Percentiles rank a stretch among this genome's conserved stretches.
Evolutionary conservation across 2,888 invertebrate genomes (phyloP).

Genomic region (Drosophila siamana): DNA sequence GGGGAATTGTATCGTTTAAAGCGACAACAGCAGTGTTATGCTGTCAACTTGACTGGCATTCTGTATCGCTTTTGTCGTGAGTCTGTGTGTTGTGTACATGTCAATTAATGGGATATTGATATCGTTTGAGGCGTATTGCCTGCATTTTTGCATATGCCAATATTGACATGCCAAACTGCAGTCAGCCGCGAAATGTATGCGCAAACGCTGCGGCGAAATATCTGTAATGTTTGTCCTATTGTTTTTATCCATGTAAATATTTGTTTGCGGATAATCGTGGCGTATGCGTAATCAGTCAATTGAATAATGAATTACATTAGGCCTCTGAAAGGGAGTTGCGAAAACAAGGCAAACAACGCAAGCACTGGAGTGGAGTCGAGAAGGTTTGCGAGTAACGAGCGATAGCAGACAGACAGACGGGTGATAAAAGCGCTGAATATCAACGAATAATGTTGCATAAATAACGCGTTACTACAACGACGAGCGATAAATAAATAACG

Average conservation of each 20-base stretch:
- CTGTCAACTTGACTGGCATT: conserved; percentile 30
- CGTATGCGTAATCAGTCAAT: conserved; percentile 51
- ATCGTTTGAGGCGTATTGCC: conserved; percentile 23
- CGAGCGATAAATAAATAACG: neutral
- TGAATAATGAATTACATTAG: conserved; percentile 33
- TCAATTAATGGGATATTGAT: conserved; percentile 72
- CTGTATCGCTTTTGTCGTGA: conserved; percentile 33
- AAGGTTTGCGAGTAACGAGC: neutral
- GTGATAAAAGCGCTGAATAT: too few species aligned
- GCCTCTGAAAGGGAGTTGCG: neutral
- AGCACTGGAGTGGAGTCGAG: neutral
- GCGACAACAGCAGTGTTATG: neutral
- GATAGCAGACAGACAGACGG: too few species aligned
- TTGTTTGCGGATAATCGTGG: conserved; percentile 30
- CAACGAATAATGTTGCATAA: neutral
- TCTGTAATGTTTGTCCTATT: conserved; percentile 20
- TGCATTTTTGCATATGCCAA: conserved; percentile 43
- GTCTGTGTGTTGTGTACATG: too few species aligned
- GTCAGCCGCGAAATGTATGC: conserved; percentile 57
- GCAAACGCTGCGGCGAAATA: conserved; percentile 21
- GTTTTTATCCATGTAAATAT: conserved; percentile 35
- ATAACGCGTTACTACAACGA: neutral
- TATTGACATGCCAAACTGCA: conserved; percentile 57
- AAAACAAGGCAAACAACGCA: neutral
- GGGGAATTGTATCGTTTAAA: conserved; percentile 10